phyloP scores from a whole-genome alignment of 2,797 vertebrate species.

The Toxotes lorentzi region DNA sequence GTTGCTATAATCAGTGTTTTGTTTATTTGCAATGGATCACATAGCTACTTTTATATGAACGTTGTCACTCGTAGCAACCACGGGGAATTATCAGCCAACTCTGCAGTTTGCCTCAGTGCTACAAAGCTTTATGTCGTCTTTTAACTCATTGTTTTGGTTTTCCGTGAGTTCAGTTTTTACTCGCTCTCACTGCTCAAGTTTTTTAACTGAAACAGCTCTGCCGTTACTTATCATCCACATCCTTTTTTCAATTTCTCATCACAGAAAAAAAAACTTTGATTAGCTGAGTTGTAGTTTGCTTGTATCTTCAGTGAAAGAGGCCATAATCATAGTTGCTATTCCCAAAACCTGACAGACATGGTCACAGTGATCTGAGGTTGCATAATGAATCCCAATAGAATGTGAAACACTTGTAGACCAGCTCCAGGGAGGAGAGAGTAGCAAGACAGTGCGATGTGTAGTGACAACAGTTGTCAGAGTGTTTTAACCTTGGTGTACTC shows the following conservation, averaged over 20 bases:
- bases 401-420: constrained; percentile 16
- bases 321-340: constrained; percentile 1
- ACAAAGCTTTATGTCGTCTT: neutral
- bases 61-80: neutral
- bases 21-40: neutral
- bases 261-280: neutral
- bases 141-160: neutral
- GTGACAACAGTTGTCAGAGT: constrained; percentile 39
- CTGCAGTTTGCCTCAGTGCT: neutral
- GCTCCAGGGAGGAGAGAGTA: constrained; percentile 11
- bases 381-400: constrained; percentile 19
- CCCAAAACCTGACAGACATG: constrained; percentile 2
- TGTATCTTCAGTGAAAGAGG: neutral
- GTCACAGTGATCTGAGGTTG: constrained; percentile 1
- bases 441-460: constrained; percentile 35
- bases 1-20: neutral
- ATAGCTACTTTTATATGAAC: neutral
- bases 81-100: neutral
- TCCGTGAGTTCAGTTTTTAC: neutral
- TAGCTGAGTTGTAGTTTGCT: constrained; percentile 1
- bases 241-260: neutral
- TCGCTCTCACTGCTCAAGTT: neutral
- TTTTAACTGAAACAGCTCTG: no score
- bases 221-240: neutral
- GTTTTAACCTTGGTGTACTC: constrained; percentile 10